Evolutionary conservation across 2,888 invertebrate species (phyloP), one percentile per base, ranked within the genome.

Genomic region (Prenolepis imparis): DNA sequence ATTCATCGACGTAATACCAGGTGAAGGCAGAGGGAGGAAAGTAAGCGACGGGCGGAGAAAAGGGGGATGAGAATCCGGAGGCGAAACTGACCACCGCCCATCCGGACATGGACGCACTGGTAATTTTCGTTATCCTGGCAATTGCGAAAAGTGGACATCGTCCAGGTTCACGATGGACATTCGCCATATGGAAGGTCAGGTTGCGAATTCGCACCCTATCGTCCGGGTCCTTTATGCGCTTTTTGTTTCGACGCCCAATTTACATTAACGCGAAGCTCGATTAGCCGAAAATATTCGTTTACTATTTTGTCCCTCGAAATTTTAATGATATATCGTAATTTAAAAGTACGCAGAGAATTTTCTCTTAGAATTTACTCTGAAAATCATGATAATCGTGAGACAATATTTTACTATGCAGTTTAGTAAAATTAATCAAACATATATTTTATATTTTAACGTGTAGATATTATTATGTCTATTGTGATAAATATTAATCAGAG

Each of bases 51-150:
- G 18, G 18, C 48, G 18, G 18, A 5, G n/a, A 9, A 28, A 61
- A n/a, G n/a, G n/a, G 28, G 21, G 24, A 61, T 21, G 1, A 11
- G 59, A 73, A 39, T 63, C 39, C 41, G 64, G n/a, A n/a, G 64
- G 73, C 55, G 80, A 85, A 63, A 82, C 78, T 81, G 88, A 86
- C 72, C 15, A 24, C 28, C 87, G 89, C 89, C 85, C 81, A 87
- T 68, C 36, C 18, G 55, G 81, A 87, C 32, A 21, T 61, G 90
- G 89, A 89, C 91, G 66, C 78, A 87, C 88, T 28, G 92, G 90
- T 87, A 92, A 92, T 92, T 89, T 85, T 87, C 64, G 59, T 18
- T 82, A 92, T 92, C 89, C 57, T 52, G 88, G 91, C 87, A 91
- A 92, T 91, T 91, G 85, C 70, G 28, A 48, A 77, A 80, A 74